Evolutionary conservation across 2,113 vertebrate species (phyloP).

Genomic region (Cygnus buccinator): DNA sequence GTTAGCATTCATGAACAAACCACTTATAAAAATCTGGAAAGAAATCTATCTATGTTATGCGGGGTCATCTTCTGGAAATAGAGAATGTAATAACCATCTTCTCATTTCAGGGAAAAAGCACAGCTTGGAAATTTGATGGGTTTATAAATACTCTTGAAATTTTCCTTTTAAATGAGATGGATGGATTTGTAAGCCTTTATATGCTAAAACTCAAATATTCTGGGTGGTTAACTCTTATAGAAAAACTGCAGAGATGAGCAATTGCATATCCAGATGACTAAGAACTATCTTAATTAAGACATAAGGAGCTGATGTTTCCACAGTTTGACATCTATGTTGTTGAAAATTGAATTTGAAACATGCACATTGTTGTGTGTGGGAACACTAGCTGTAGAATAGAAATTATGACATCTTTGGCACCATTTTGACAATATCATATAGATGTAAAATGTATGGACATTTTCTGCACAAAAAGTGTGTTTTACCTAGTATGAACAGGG

Average conservation of each 20-base stretch:
- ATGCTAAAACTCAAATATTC: neutral
- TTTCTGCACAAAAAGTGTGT: neutral
- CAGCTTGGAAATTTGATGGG: neutral
- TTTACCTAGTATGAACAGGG: neutral
- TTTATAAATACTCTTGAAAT: neutral
- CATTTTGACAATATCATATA: neutral
- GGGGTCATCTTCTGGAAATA: neutral
- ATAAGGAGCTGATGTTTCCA: neutral
- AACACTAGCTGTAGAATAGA: neutral
- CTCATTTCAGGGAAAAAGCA: neutral
- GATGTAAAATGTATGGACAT: neutral
- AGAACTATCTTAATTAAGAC: conserved; percentile 32
- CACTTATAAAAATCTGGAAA: neutral
- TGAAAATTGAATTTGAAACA: neutral
- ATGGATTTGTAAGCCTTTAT: conserved; percentile 14
- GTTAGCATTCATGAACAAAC: neutral
- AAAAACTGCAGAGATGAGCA: conserved; percentile 37
- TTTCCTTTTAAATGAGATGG: neutral
- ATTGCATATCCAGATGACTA: conserved; percentile 31
- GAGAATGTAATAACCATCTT: neutral
- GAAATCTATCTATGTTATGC: neutral
- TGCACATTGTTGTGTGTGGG: neutral
- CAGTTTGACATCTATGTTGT: conserved; percentile 1
- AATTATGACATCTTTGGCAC: neutral
- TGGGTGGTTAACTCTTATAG: neutral